phyloP scores from a whole-genome alignment of 2,888 invertebrate species.

The Spialia ferax region DNA sequence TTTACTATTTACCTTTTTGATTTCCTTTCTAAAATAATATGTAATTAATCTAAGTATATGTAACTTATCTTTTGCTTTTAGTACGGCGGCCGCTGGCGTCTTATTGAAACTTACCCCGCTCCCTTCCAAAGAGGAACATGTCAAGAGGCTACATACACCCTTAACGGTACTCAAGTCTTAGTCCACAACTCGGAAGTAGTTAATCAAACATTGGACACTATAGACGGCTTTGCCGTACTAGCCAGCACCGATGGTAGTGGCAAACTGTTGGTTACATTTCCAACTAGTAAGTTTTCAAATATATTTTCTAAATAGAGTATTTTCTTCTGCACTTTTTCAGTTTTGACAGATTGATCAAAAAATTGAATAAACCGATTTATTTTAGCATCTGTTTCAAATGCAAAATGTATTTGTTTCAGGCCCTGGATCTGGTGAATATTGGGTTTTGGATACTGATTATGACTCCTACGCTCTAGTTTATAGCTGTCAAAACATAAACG shows the following conservation, averaged over 20 bases:
- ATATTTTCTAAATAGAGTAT: background rate
- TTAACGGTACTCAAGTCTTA: conserved; percentile 51
- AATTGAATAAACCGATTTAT: too few relatives aligned
- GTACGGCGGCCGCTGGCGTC: conserved; percentile 83
- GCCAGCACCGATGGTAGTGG: conserved; percentile 73
- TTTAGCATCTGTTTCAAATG: background rate
- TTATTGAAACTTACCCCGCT: conserved; percentile 87
- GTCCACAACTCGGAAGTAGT: conserved; percentile 63
- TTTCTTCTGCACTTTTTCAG: background rate
- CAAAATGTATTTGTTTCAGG: conserved; percentile 46
- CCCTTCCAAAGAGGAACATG: conserved; percentile 87
- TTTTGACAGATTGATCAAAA: too few relatives aligned
- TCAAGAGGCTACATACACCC: conserved; percentile 84
- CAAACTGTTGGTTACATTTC: conserved; percentile 85
- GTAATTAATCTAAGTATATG: too few relatives aligned
- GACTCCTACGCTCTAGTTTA: conserved; percentile 87
- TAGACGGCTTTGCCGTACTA: conserved; percentile 78
- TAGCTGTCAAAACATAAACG: conserved; percentile 81
- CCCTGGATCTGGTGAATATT: conserved; percentile 50
- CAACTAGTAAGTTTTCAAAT: conserved; percentile 66
- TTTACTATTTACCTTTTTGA: too few relatives aligned
- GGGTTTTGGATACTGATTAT: conserved; percentile 85
- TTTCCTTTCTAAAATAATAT: too few relatives aligned
- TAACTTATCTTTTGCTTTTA: conserved; percentile 47
- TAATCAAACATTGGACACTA: conserved; percentile 74